phyloP scores from a whole-genome alignment of 2,113 vertebrate genomes.

The Phalacrocorax pelagicus region DNA sequence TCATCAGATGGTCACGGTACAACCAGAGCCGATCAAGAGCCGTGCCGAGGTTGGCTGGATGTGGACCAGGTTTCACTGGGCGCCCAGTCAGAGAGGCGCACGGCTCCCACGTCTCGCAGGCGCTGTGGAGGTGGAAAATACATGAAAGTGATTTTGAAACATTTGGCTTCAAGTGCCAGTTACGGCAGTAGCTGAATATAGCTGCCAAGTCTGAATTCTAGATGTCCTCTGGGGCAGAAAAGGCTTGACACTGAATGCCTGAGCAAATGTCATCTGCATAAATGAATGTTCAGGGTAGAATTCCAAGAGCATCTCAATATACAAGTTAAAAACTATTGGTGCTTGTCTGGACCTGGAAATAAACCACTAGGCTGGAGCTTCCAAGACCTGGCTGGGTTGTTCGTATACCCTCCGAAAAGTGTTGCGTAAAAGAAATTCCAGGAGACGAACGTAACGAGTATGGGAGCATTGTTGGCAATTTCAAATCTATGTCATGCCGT shows the following conservation, averaged over 20 bases:
- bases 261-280: background rate
- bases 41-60: background rate
- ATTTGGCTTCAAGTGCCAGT: background rate
- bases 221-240: background rate
- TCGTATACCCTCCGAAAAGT: background rate
- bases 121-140: background rate
- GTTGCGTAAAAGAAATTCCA: background rate
- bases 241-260: background rate
- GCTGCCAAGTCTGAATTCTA: background rate
- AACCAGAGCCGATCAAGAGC: background rate
- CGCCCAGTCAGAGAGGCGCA: background rate
- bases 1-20: background rate
- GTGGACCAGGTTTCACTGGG: background rate
- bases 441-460: background rate
- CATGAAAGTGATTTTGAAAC: background rate
- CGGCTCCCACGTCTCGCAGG: background rate
- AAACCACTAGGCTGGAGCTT: background rate
- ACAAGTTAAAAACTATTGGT: background rate
- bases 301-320: background rate
- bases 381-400: background rate
- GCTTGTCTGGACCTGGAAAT: background rate
- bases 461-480: background rate
- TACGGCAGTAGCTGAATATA: background rate
- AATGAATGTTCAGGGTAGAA: background rate
- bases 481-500: background rate